Evolutionary conservation across 1,140 invertebrate genomes (phyloP).

Genomic region (Pogonus chalceus): DNA sequence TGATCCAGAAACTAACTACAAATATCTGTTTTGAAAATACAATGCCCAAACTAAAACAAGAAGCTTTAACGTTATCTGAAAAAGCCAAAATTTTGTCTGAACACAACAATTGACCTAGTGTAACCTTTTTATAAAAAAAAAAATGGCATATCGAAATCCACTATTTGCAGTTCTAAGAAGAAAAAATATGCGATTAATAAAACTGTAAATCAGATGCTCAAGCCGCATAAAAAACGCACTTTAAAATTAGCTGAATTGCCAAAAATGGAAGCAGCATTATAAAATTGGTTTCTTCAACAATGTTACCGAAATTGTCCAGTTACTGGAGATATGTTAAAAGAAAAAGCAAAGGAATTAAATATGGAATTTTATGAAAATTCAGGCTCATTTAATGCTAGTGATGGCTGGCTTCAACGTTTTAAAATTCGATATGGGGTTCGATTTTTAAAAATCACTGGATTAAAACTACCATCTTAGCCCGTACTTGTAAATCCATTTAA

Average conservation of each 20-base stretch:
- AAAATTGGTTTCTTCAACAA: too few species aligned
- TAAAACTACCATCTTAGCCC: slow-evolving; percentile 19
- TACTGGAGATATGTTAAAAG: slow-evolving; percentile 5
- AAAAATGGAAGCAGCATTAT: too few species aligned
- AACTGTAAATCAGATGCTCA: neutral
- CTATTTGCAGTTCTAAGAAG: slow-evolving; percentile 13
- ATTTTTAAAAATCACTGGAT: slow-evolving; percentile 19
- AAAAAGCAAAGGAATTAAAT: slow-evolving; percentile 7
- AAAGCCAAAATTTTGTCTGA: too few species aligned
- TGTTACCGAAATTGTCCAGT: slow-evolving; percentile 4
- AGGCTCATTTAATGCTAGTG: slow-evolving; percentile 16
- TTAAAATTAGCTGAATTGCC: too few species aligned
- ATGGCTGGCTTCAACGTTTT: slow-evolving; percentile 20
- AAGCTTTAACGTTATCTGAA: too few species aligned
- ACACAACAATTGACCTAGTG: too few species aligned
- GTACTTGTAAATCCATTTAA: slow-evolving; percentile 19
- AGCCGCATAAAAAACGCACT: slow-evolving; percentile 10
- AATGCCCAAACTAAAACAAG: too few species aligned
- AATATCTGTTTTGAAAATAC: too few species aligned
- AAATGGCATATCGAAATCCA: slow-evolving; percentile 12
- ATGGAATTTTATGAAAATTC: slow-evolving; percentile 4
- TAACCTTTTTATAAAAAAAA: too few species aligned
- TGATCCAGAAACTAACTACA: too few species aligned
- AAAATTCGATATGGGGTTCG: slow-evolving; percentile 15
- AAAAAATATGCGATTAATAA: neutral